phyloP scores from a whole-genome alignment of 2,113 vertebrate species.

The Sitta europaea region DNA sequence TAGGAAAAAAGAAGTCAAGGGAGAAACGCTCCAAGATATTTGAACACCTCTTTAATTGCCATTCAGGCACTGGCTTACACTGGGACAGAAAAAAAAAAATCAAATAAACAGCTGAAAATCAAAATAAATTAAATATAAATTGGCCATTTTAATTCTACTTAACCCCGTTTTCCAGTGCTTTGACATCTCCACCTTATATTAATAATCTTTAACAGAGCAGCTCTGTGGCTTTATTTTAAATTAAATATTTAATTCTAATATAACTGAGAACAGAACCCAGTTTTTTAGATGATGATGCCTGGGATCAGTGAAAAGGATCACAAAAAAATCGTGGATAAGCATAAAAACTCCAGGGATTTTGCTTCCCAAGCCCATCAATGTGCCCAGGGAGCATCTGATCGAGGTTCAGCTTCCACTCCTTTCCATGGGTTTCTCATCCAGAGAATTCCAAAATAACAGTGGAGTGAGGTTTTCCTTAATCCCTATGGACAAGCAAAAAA shows the following conservation, averaged over 20 bases:
- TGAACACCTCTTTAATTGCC: not conserved
- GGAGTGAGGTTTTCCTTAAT: not conserved
- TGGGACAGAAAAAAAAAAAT: not conserved
- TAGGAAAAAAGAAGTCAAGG: not conserved
- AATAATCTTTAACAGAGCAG: not conserved
- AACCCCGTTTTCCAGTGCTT: not conserved
- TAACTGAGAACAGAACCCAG: fast-evolving
- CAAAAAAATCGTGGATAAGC: too few relatives aligned
- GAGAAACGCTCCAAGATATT: not conserved
- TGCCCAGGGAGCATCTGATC: fast-evolving
- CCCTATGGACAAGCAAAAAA: not conserved
- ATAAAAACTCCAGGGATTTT: not conserved
- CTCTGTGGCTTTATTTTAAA: not conserved
- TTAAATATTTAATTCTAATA: not conserved
- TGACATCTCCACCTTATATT: not conserved
- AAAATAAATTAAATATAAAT: not conserved
- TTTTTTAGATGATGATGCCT: not conserved
- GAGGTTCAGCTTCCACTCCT: not conserved
- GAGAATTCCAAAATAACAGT: not conserved
- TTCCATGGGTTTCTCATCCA: not conserved
- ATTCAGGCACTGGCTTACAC: fast-evolving
- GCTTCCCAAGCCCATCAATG: not conserved
- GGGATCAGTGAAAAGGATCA: not conserved
- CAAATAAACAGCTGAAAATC: not conserved
- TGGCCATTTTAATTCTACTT: too few relatives aligned